Base-by-base conservation (phyloP, 1,140 invertebrate genomes). In the Drosophila orosa region DNA sequence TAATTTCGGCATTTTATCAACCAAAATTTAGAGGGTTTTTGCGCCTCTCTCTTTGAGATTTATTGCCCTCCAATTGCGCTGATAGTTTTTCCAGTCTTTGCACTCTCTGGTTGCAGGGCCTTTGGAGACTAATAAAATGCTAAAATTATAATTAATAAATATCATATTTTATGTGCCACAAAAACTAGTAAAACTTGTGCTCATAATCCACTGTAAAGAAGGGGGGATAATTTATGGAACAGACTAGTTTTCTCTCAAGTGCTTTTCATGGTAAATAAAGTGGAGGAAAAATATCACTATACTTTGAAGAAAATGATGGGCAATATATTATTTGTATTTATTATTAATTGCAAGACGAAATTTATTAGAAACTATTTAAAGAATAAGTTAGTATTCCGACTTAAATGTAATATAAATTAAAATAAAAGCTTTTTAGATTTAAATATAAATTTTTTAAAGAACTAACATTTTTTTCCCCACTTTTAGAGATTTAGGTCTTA, bases 1-100 rank as follows among this genome's bases (percentile, higher is more conserved):
- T 82, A 86, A 82, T 86, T 86, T 82, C 44, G 82, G 75, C 62
- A 86, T 80, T 89, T 89, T 89, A 90, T 83, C 75, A 84, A 89
- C 84, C 84, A 89, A 89, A 84, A 89, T 67, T 68, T 83, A 56
- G 78, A 89, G 83, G 83, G 83, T 52, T 77, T 63, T 76, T 79
- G 48, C 48, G 47, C 22, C 40, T 58, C 29, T 50, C 13, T 9
- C 7, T 9, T n/a, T n/a, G 6, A 87, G 83, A 87, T 87, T 87
- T 87, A 89, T 83, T 59, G 39, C 27, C 52, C 33, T 83, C 63
- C 58, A 76, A 87, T 85, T 80, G 47, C 33, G 44, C 33, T 59
- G 58, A 37, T 40, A 71, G 60, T 71, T 48, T 54, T 69, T 33
- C 17, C 39, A 48, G 33, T 42, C 56, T 60, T 15, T 17, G 27